Conservation (phyloP, 2,888 invertebrate genomes). For the Notodonta dromedarius region DNA sequence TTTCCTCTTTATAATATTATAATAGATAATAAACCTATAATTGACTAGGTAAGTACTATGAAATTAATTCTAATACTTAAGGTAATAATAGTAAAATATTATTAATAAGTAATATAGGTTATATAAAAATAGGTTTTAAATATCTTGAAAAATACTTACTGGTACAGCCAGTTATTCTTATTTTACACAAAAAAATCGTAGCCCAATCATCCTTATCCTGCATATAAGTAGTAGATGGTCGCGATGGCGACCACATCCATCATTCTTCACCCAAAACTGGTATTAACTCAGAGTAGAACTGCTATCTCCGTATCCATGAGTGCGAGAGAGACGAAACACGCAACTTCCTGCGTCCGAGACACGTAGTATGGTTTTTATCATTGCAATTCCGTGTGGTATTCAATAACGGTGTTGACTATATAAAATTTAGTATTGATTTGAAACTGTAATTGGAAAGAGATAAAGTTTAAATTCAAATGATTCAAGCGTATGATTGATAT, state of each 20-base stretch:
- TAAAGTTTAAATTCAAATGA: neutral
- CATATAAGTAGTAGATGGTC: slow-evolving; percentile 26
- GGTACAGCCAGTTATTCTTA: too few species aligned
- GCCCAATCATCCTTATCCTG: neutral
- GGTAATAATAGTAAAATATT: too few species aligned
- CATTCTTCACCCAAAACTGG: slow-evolving; percentile 64
- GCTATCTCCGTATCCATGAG: slow-evolving; percentile 27
- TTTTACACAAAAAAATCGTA: neutral
- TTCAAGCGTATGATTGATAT: neutral
- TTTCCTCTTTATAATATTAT: too few species aligned
- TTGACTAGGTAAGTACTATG: too few species aligned
- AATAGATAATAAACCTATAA: too few species aligned
- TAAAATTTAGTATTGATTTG: neutral
- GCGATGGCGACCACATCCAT: slow-evolving; percentile 44
- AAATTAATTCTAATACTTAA: too few species aligned
- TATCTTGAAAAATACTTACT: too few species aligned
- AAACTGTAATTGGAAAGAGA: neutral
- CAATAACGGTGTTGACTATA: slow-evolving; percentile 3
- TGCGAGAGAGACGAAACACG: slow-evolving; percentile 30
- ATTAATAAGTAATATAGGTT: too few species aligned
- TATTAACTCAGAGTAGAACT: slow-evolving; percentile 49
- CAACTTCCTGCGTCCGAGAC: slow-evolving; percentile 51
- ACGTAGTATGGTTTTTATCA: slow-evolving; percentile 52
- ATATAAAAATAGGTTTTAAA: too few species aligned
- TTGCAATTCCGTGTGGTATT: slow-evolving; percentile 49